Percentiles rank a stretch among this genome's conserved stretches.
phyloP scores from a whole-genome alignment of 2,113 vertebrate genomes.

The Phylloscopus whistleri region DNA sequence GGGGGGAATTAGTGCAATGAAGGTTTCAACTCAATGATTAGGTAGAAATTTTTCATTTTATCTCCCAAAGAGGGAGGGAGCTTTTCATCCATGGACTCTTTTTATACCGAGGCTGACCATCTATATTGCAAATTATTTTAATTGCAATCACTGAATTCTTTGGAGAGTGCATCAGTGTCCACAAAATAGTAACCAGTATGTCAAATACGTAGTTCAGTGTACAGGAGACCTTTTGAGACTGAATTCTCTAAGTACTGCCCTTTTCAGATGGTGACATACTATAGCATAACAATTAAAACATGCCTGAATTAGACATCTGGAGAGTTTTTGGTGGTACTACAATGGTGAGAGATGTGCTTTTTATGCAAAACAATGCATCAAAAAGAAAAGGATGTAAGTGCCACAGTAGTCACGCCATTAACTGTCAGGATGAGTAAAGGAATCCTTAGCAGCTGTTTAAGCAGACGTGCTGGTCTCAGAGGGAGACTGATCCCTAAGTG shows the following conservation, averaged over 20 bases:
- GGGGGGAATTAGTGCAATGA: rapidly evolving
- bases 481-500: neutral
- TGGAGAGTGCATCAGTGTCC: neutral
- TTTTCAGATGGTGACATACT: neutral
- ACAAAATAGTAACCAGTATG: neutral
- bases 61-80: neutral
- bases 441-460: neutral
- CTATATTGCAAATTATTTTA: neutral
- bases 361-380: neutral
- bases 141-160: neutral
- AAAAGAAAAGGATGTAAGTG: neutral
- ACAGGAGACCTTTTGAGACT: neutral
- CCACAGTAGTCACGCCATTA: neutral
- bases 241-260: neutral
- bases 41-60: neutral
- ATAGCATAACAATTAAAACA: neutral
- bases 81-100: neutral
- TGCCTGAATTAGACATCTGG: neutral
- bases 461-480: neutral
- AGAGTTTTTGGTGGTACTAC: neutral
- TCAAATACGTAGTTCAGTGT: neutral
- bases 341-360: neutral
- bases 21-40: neutral
- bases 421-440: neutral
- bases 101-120: neutral